Base-by-base conservation (phyloP, 2,797 vertebrate species). In the Thaleichthys pacificus region DNA sequence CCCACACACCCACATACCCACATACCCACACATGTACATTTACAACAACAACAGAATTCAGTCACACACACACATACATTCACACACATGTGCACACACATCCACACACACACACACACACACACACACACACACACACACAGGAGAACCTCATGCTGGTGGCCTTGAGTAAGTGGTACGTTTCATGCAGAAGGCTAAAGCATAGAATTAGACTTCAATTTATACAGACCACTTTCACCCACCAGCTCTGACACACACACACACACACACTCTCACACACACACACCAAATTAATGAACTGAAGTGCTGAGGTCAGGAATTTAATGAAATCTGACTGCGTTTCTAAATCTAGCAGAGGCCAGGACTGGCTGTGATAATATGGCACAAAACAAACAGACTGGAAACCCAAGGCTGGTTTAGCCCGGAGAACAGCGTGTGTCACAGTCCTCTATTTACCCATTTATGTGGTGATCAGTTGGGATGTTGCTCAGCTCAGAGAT, bases 41-140 rank as follows among this genome's bases (percentile, higher is more conserved):
- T 28, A 28, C 26, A 28, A 28, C 26, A 28, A 24, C 24, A 24
- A 24, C 24, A 24, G 24, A 24, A 35, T 35, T 35, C 32, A 5
- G 32, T 1, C 32, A 5, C 35, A 8, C 42, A 69, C 30, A 38
- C 51, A 57, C 26, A 57, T 17, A 68, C 49, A 56, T 35, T 5
- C 69, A 70, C 58, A 49, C 58, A 70, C 58, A 19, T 26, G 32
- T 38, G 32, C 51, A 32, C 69, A 51, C 69, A 62, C 69, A 47
- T 56, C n/a, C n/a, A n/a, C n/a, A n/a, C n/a, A 70, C 58, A 28
- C 58, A 70, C 58, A 17, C 68, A 49, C 68, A 70, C 57, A 61
- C 56, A 70, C 68, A 24, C n/a, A 12, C 11, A 42, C 38, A 42
- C 42, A 47, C 42, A 12, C 42, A 47, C 42, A 12, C 42, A 47